Evolutionary conservation across 2,888 invertebrate genomes (phyloP).

Genomic region (Dicycla oo): DNA sequence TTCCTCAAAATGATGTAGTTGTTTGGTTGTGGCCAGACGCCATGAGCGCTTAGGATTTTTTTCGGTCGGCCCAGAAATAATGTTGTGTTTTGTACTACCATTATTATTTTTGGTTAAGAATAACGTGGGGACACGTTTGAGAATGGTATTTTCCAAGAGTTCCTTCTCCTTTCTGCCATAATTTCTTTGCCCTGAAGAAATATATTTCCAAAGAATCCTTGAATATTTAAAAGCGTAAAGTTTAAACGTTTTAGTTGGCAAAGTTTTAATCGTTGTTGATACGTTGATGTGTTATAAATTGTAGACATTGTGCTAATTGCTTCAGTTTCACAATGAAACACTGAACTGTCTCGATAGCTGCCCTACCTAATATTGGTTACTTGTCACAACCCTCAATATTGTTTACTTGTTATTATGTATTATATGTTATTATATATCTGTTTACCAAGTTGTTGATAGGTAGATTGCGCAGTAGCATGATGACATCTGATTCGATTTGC

Average conservation of each 20-base stretch:
- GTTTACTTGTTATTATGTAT: too few relatives aligned
- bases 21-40: constrained; percentile 77
- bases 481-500: not conserved
- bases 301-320: constrained; percentile 49
- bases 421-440: too few relatives aligned
- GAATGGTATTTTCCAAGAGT: not conserved
- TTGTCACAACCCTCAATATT: not conserved
- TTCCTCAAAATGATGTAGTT: constrained; percentile 66
- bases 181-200: not conserved
- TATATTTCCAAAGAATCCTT: constrained; percentile 15
- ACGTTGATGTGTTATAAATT: constrained; percentile 60
- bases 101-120: constrained; percentile 46
- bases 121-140: not conserved
- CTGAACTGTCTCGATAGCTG: not conserved
- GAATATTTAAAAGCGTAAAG: constrained; percentile 39
- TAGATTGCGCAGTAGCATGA: not conserved
- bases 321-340: constrained; percentile 31
- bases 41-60: constrained; percentile 74
- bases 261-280: constrained; percentile 60
- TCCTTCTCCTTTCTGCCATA: not conserved
- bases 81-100: constrained; percentile 69
- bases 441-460: not conserved
- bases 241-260: constrained; percentile 36
- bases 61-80: constrained; percentile 76
- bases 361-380: not conserved